Evolutionary conservation across 2,888 invertebrate genomes (phyloP).

Genomic region (Parnassius apollo): DNA sequence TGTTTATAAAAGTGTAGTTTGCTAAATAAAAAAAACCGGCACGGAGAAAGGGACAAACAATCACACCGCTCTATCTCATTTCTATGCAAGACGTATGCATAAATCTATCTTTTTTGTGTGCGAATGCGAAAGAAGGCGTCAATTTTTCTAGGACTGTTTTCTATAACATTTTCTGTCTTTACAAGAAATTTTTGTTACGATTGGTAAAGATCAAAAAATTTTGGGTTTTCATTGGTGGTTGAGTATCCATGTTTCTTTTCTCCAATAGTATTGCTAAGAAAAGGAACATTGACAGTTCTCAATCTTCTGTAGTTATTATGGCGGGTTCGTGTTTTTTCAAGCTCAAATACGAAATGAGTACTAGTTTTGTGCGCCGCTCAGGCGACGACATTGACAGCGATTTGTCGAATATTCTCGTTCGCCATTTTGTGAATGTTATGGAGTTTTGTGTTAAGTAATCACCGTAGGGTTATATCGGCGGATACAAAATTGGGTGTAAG

Average conservation of each 20-base stretch:
- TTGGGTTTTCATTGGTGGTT: conserved; percentile 32
- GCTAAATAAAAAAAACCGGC: too few relatives aligned
- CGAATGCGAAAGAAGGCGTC: too few relatives aligned
- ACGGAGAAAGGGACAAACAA: too few relatives aligned
- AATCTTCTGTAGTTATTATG: conserved; percentile 58
- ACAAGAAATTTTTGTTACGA: conserved; percentile 16
- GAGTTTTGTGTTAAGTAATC: conserved; percentile 72
- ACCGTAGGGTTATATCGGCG: conserved; percentile 42
- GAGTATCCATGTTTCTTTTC: conserved; percentile 8
- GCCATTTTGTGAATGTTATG: conserved; percentile 76
- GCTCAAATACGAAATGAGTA: conserved; percentile 75
- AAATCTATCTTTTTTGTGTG: too few relatives aligned
- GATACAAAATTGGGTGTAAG: conserved; percentile 55
- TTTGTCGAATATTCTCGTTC: conserved; percentile 73
- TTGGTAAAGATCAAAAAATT: conserved; percentile 29
- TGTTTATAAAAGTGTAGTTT: too few relatives aligned
- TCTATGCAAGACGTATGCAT: too few relatives aligned
- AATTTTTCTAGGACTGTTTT: conserved; percentile 27
- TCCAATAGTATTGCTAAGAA: conserved; percentile 24
- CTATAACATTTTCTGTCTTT: conserved; percentile 26
- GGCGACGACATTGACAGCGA: conserved; percentile 77
- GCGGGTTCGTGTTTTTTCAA: conserved; percentile 79
- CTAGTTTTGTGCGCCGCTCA: conserved; percentile 69
- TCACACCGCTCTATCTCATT: too few relatives aligned
- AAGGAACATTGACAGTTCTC: conserved; percentile 36